phyloP scores from a whole-genome alignment of 2,113 vertebrate genomes.

The Amblyopsis rosae region DNA sequence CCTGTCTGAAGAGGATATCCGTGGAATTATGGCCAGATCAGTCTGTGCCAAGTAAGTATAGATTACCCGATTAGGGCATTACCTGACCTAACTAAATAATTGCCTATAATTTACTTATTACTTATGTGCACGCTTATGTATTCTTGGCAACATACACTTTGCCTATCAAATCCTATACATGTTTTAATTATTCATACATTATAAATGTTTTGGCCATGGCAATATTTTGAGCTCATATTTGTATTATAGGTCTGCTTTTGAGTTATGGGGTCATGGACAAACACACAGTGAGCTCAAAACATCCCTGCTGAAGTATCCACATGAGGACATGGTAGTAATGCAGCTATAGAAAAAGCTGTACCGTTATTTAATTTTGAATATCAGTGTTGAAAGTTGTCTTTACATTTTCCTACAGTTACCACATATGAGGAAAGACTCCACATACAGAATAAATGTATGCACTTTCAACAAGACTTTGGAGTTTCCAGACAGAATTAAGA shows the following conservation, averaged over 20 bases:
- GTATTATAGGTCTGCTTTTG: constrained; percentile 89
- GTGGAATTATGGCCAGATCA: constrained; percentile 88
- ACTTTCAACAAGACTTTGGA: constrained; percentile 94
- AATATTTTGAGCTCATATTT: neutral
- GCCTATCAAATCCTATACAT: too few species aligned
- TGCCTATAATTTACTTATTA: too few species aligned
- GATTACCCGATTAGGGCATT: too few species aligned
- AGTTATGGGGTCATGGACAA: constrained; percentile 92
- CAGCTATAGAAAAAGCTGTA: neutral
- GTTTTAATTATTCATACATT: neutral
- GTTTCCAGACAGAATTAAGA: constrained; percentile 86
- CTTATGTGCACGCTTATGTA: too few species aligned
- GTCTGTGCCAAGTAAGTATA: constrained; percentile 94
- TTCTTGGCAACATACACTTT: too few species aligned
- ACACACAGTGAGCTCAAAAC: constrained; percentile 82
- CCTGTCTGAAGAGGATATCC: constrained; percentile 87
- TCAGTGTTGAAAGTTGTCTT: neutral
- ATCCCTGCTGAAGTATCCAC: constrained; percentile 84
- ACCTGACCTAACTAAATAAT: too few species aligned
- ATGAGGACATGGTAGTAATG: constrained; percentile 83
- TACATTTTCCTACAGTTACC: constrained; percentile 76
- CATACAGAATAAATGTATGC: constrained; percentile 92
- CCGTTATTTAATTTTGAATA: neutral
- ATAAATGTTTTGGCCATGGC: neutral
- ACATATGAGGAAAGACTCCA: constrained; percentile 84